These are phyloP conservation scores for Dromaius novaehollandiae DNA, from an alignment of 2,113 vertebrate species.

Conservation along the genomic window DNA sequence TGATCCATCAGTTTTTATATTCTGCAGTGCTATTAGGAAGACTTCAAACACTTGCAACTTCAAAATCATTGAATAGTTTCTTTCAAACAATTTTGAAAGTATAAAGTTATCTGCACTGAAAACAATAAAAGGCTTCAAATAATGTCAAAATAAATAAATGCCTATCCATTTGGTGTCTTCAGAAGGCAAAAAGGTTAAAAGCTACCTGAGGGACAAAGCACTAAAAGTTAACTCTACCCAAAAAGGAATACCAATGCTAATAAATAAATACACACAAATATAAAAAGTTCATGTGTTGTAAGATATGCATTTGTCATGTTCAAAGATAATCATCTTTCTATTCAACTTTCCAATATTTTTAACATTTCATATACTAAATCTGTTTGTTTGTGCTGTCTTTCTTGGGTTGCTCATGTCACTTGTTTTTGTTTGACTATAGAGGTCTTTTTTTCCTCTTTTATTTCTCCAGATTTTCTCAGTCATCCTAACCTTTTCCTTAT, in stretches of 20 bases:
- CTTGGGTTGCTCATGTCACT: background rate
- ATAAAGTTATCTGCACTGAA: background rate
- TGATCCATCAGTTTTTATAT: slow-evolving; percentile 23
- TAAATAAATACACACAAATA: background rate
- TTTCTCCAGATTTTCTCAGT: background rate
- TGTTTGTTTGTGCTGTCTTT: background rate
- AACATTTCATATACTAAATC: background rate
- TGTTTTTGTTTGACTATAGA: background rate
- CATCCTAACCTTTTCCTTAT: background rate
- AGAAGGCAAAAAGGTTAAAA: background rate
- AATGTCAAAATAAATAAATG: slow-evolving; percentile 26
- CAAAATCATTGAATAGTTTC: slow-evolving; percentile 16
- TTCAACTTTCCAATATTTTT: background rate
- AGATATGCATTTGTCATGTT: background rate
- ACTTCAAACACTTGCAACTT: slow-evolving; percentile 45
- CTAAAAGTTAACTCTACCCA: background rate
- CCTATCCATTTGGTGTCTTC: background rate
- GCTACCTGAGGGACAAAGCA: background rate
- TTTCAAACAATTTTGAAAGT: slow-evolving; percentile 13
- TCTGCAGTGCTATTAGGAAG: background rate
- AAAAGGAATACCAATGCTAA: background rate
- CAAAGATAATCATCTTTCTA: background rate
- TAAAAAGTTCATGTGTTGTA: background rate
- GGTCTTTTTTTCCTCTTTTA: background rate
- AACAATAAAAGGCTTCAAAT: background rate